Percentiles rank a stretch among this genome's conserved stretches.
Evolutionary conservation across 2,113 vertebrate species (phyloP).

Genomic region (Tragelaphus strepsiceros): DNA sequence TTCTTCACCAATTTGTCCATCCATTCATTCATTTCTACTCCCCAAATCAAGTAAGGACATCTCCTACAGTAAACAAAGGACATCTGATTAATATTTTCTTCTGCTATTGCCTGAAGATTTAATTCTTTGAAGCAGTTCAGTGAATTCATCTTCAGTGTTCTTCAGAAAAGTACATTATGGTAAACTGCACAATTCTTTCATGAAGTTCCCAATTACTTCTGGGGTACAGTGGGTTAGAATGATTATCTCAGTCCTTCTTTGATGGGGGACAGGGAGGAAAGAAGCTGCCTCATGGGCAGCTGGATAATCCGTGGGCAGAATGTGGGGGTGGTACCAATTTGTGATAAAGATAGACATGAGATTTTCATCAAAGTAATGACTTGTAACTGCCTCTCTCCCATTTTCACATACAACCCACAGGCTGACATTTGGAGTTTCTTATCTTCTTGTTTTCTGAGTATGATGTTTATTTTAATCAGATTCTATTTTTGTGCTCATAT

Average conservation of each 20-base stretch:
- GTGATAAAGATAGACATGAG: background rate
- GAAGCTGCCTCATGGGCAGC: background rate
- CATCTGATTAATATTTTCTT: background rate
- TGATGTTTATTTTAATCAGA: background rate
- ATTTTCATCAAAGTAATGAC: background rate
- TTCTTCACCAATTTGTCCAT: background rate
- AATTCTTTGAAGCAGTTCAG: conserved; percentile 35
- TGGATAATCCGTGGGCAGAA: background rate
- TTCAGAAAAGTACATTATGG: background rate
- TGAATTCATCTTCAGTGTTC: background rate
- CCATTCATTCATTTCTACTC: background rate
- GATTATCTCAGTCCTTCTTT: background rate
- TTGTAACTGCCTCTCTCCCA: background rate
- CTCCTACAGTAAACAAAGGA: background rate
- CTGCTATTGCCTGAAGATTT: background rate
- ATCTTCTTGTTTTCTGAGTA: background rate
- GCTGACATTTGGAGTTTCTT: background rate
- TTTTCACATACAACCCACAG: background rate
- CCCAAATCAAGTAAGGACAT: background rate
- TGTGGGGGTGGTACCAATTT: background rate
- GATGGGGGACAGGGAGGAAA: background rate
- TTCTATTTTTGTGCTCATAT: background rate
- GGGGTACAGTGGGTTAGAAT: background rate
- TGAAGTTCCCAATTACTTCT: background rate
- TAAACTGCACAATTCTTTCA: background rate